Conservation (phyloP, 2,888 invertebrate species). For the Phania funesta region DNA sequence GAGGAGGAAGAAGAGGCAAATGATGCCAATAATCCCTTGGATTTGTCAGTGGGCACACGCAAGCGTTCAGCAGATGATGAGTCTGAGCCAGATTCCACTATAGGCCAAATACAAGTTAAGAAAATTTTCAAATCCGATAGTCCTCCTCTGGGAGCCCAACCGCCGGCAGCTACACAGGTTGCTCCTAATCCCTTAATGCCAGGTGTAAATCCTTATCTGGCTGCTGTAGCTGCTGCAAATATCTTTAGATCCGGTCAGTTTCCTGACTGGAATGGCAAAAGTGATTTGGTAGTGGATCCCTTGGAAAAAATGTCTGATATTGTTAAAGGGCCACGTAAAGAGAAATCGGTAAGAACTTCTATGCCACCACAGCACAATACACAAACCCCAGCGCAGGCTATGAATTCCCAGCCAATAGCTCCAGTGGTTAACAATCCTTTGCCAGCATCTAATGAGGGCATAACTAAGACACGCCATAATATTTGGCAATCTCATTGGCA, state of each 20-base stretch:
- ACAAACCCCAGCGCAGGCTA: constrained; percentile 72
- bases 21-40: constrained; percentile 84
- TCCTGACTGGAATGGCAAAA: constrained; percentile 87
- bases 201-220: constrained; percentile 90
- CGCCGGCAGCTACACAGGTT: constrained; percentile 84
- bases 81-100: constrained; percentile 70
- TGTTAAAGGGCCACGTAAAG: constrained; percentile 87
- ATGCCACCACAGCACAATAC: constrained; percentile 38
- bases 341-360: constrained; percentile 75
- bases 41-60: constrained; percentile 89
- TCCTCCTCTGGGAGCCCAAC: constrained; percentile 83
- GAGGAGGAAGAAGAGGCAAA: constrained; percentile 84
- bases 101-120: constrained; percentile 80
- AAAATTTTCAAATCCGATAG: constrained; percentile 77
- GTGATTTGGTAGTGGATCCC: constrained; percentile 90
- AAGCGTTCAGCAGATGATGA: constrained; percentile 84
- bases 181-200: constrained; percentile 89
- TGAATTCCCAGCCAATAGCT: constrained; percentile 78
- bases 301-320: constrained; percentile 95
- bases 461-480: constrained; percentile 86
- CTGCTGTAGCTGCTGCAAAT: constrained; percentile 88
- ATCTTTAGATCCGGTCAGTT: constrained; percentile 87
- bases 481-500: constrained; percentile 99
- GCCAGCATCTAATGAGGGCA: constrained; percentile 71
- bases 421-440: constrained; percentile 73